These are phyloP conservation scores for Lathamus discolor DNA, from an alignment of 2,113 vertebrate genomes.

Conservation along the genomic window DNA sequence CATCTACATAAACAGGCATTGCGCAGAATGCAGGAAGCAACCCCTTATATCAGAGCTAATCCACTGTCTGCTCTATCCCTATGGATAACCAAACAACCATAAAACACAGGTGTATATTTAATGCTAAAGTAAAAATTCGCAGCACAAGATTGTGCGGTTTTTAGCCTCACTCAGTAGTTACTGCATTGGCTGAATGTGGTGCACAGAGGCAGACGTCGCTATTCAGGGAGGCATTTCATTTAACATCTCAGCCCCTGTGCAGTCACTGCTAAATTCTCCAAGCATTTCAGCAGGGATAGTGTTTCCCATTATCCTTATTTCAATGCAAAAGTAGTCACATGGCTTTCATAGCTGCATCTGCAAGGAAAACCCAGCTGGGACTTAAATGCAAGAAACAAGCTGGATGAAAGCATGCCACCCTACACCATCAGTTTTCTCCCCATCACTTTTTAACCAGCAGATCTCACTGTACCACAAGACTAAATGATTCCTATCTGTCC, in stretches of 20 bases:
- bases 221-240: neutral
- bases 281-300: neutral
- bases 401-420: neutral
- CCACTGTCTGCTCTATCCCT: neutral
- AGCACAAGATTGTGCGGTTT: neutral
- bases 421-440: neutral
- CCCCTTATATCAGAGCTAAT: neutral
- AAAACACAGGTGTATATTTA: accelerated
- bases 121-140: neutral
- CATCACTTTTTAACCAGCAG: neutral
- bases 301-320: neutral
- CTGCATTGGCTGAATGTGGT: accelerated
- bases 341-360: neutral
- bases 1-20: neutral
- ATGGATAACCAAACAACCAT: neutral
- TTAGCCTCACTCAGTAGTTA: neutral
- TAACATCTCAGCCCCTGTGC: neutral
- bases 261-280: neutral
- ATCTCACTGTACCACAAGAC: neutral
- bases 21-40: neutral
- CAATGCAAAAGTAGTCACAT: neutral
- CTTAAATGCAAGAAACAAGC: neutral
- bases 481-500: neutral
- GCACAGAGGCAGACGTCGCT: neutral
- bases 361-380: neutral